Evolutionary conservation across 2,888 invertebrate genomes (phyloP), one percentile per base, ranked within the genome.

Genomic region (Plagiodera versicolora): DNA sequence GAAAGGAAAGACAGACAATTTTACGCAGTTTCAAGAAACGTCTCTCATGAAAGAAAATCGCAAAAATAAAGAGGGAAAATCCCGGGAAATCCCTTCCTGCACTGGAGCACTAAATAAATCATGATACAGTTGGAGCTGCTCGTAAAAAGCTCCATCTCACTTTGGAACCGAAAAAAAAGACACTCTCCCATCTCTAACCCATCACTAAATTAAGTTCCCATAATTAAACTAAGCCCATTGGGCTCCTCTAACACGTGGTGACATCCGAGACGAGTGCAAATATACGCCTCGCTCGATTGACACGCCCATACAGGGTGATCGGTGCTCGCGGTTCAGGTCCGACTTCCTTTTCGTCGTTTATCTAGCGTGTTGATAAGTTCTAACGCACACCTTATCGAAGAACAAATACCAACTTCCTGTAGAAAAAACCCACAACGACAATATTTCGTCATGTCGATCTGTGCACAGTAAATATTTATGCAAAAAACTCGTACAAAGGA

Each of bases 71-170:
- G 39, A n/a, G n/a, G n/a, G n/a, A 6, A 39, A 39, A 39, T 39
- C 39, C 14, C 39, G 39, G 53, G 10, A 24, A 28, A 24, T 53
- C 53, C 24, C 45, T 44, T 3, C n/a, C 17, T 52, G 52, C n/a
- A 52, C 20, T 9, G 52, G n/a, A 14, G 5, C 1, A 44, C 24
- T 53, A 53, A 11, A 53, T 53, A 24, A 53, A 53, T 53, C 44
- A 53, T n/a, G 53, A 17, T 53, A 44, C 16, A 24, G 28, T 17
- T 53, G 16, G 53, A 24, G 20, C 24, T 24, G n/a, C 19, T 16
- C 20, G 11, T 19, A 28, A 44, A 18, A n/a, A 24, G 19, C 19
- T 32, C 16, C 18, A 32, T 17, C 8, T 9, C 16, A n/a, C n/a
- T n/a, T n/a, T n/a, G n/a, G n/a, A n/a, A n/a, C n/a, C n/a, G n/a